These are phyloP conservation scores for Crossaster papposus DNA, from an alignment of 53 echinoderm and acorn worm species.

Conservation along the genomic window DNA sequence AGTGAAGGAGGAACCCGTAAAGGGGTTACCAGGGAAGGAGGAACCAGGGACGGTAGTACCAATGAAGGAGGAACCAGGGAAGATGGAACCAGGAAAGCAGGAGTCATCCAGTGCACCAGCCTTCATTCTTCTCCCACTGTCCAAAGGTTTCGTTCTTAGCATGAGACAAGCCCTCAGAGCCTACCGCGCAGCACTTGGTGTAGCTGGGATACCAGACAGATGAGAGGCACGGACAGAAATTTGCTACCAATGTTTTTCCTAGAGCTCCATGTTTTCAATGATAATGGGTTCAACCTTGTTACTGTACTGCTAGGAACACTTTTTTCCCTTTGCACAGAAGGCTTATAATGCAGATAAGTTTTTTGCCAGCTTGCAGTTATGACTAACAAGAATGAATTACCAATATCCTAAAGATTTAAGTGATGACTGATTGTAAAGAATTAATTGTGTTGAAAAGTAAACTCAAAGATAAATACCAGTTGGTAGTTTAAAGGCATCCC, in stretches of 20 bases:
- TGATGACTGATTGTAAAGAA: no score
- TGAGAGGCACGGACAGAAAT: conserved; percentile 8
- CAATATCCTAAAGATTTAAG: no score
- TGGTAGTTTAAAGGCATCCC: no score
- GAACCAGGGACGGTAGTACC: no score
- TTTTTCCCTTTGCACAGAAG: neutral
- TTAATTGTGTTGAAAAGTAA: no score
- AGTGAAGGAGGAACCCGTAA: conserved; percentile 31
- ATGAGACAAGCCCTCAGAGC: conserved; percentile 66
- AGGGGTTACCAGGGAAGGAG: no score
- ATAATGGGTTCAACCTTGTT: neutral
- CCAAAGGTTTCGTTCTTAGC: conserved; percentile 88
- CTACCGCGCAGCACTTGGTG: conserved; percentile 53
- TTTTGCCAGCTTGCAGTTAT: no score
- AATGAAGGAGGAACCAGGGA: no score
- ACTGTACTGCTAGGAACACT: neutral
- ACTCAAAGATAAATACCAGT: no score
- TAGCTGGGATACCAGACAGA: conserved; percentile 52
- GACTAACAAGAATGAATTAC: no score
- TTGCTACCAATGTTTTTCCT: neutral
- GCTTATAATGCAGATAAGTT: no score
- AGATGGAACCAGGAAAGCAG: neutral
- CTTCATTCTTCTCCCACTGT: conserved; percentile 84
- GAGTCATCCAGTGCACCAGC: neutral
- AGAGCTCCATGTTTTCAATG: neutral